Conservation (phyloP, 2,113 vertebrate genomes). For the Xiphophorus maculatus region DNA sequence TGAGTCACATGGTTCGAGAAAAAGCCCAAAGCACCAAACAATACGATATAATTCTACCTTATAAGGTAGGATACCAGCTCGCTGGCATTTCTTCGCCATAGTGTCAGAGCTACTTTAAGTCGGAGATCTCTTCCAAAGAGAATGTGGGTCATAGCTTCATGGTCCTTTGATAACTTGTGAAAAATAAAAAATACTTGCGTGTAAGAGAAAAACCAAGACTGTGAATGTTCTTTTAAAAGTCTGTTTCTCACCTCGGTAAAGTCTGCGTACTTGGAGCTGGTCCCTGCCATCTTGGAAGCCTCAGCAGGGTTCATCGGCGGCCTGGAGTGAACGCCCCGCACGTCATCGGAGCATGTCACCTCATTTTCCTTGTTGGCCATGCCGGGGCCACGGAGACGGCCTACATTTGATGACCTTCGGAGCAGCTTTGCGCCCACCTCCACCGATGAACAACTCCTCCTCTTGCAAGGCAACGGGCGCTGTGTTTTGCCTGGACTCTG, state of each 20-base stretch:
- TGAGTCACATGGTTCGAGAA: background rate
- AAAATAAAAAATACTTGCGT: background rate
- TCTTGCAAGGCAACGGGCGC: constrained; percentile 67
- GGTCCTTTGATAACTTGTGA: constrained; percentile 93
- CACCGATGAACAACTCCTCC: constrained; percentile 61
- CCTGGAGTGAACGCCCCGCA: constrained; percentile 84
- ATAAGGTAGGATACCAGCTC: constrained; percentile 95
- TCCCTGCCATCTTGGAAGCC: constrained; percentile 78
- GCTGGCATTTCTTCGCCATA: constrained; percentile 93
- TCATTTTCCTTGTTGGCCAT: constrained; percentile 99
- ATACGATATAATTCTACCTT: constrained; percentile 79
- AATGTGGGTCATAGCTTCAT: constrained; percentile 93
- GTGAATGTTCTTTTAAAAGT: background rate
- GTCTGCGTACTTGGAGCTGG: constrained; percentile 91
- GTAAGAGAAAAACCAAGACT: background rate
- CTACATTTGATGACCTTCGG: constrained; percentile 62
- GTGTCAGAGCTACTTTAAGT: constrained; percentile 95
- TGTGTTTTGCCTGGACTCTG: constrained; percentile 72
- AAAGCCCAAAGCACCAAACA: background rate
- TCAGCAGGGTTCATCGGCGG: constrained; percentile 86
- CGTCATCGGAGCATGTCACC: constrained; percentile 89
- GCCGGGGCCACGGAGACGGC: constrained; percentile 81
- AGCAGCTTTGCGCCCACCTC: constrained; percentile 68
- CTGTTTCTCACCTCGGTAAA: constrained; percentile 87
- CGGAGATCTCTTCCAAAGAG: constrained; percentile 96